Base-by-base conservation (phyloP, 2,888 invertebrate species). In the Dione juno region DNA sequence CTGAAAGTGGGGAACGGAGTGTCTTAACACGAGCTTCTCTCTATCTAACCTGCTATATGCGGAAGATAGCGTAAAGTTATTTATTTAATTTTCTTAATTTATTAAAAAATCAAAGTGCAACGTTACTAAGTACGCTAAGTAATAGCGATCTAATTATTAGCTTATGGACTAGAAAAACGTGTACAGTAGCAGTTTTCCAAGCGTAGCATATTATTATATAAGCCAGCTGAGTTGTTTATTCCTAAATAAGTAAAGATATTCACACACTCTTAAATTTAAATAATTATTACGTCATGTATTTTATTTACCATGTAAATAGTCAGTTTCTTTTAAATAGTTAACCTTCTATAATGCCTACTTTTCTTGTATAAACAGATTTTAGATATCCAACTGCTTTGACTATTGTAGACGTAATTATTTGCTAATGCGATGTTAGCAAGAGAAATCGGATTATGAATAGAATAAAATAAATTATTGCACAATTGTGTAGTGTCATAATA, bases 391-490 rank as follows among this genome's bases (percentile, higher is more conserved):
- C 37, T 41, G 41, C 43, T 43, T 61, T 45, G 9, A 10, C n/a
- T 28, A 35, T n/a, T 45, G 21, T 11, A 45, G 1, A 21, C 19
- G 35, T 64, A 48, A 64, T 52, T 52, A 52, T 64, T 64, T 52
- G 37, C 50, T 21, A 52, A 50, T 9, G 13, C 0, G 37, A 14
- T 37, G 14, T 52, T 13, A 64, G 37, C 21, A 50, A 37, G 19
- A 37, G 64, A 64, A 64, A 64, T 64, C 50, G 64, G 37, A 37
- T 64, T 50, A 64, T 14, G 28, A 45, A 50, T 48, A 50, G 48
- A 64, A 13, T 50, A 48, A 16, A 19, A 40, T 50, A 19, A 50
- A 50, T 48, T 37, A 64, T 37, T 50, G 11, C 37, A 45, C 37
- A 16, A 50, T 63, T 7, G 35, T 35, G 19, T 19, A 37, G 19